Evolutionary conservation across 2,888 invertebrate species (phyloP), one percentile per base, ranked within the genome.

Genomic region (Branchellion lobata): DNA sequence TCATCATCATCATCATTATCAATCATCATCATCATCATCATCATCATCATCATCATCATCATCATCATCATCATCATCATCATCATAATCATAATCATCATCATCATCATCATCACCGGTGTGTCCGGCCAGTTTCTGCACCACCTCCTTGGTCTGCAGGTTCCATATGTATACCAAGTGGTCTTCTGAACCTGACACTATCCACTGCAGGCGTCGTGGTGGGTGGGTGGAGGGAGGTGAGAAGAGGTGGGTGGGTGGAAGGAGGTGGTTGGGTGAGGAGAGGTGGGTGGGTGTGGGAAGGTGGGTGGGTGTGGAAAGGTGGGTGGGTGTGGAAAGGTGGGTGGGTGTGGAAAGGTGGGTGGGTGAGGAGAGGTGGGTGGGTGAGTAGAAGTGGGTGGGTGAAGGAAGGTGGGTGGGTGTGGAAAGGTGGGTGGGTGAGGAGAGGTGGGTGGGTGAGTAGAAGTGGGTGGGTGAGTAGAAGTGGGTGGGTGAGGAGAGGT

Each of bases 151-250:
- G 21, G 97, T 96, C 88, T 99, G 99, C 83, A 99, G 90, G 90
- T 99, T 99, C 99, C 99, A 99, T 85, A 99, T 96, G 87, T 98
- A 99, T 0, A 99, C 96, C 90, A 95, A 91, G 87, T 96, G 94
- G 88, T 99, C 99, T 89, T 99, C 99, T 2, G 98, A 98, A n/a
- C 99, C 99, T 61, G 96, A 97, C 72, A 99, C 98, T 87, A 99
- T 99, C 99, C 99, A 99, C 94, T 96, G 88, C 27, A 89, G 88
- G 8, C 34, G 74, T 53, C 18, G 61, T 18, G 78, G 34, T 29
- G 27, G 2, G 14, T 8, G 14, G 24, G 29, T 31, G 27, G n/a
- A 61, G 27, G 89, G 88, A 18, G 51, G 74, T 53, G 34, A n/a
- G 51, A 47, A 14, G 61, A 24, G 78, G 34, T 29, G 27, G 2